phyloP scores from a whole-genome alignment of 2,888 invertebrate genomes.

The Stegophylla sp. region DNA sequence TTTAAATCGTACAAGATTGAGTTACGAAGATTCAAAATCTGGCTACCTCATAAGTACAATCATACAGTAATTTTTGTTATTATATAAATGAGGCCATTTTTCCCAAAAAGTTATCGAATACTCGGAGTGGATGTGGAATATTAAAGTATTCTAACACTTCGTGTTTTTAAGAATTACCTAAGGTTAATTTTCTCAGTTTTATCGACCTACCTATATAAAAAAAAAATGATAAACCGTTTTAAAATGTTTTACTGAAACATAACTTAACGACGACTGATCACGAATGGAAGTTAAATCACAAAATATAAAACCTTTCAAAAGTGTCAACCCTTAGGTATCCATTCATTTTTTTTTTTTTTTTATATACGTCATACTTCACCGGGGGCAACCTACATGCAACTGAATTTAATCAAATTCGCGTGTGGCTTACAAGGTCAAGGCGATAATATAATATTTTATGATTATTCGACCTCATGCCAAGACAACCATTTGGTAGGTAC shows the following conservation, averaged over 20 bases:
- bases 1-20: not conserved
- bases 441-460: constrained; percentile 20
- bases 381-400: not conserved
- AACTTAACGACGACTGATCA: not conserved
- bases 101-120: not conserved
- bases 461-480: constrained; percentile 24
- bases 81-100: not conserved
- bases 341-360: not conserved
- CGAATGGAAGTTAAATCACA: not conserved
- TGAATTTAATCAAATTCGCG: constrained; percentile 35
- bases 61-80: not conserved
- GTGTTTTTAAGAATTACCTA: not conserved
- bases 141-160: not conserved
- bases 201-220: not conserved
- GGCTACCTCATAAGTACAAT: not conserved
- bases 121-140: too few relatives aligned
- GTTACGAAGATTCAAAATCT: not conserved
- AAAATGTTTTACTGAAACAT: not conserved
- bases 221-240: not conserved
- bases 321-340: not conserved
- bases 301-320: not conserved
- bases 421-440: constrained; percentile 46
- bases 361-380: not conserved
- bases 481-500: not conserved
- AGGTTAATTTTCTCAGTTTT: not conserved